Conservation (phyloP, 2,797 vertebrate genomes). For the Odontamblyopus lacepedii region DNA sequence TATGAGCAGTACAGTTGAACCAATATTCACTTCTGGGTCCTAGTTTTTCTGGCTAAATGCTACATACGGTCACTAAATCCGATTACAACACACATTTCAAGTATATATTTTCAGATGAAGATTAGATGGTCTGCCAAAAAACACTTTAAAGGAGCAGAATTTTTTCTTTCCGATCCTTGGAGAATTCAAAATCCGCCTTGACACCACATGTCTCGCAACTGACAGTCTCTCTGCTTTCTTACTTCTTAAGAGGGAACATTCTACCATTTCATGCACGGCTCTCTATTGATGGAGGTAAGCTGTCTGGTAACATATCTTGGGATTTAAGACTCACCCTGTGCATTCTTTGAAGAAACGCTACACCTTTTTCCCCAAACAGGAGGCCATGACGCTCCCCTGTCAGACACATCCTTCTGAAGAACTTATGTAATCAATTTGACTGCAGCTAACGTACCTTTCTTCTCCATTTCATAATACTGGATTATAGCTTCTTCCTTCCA, state of each 20-base stretch:
- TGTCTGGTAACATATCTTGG: slow-evolving; percentile 23
- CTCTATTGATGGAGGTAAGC: slow-evolving; percentile 35
- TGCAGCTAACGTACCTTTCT: slow-evolving; percentile 9
- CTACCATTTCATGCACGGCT: slow-evolving; percentile 27
- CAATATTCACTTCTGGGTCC: not conserved
- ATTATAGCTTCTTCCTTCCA: slow-evolving; percentile 2
- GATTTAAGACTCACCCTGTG: slow-evolving; percentile 23
- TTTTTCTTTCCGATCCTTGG: slow-evolving; percentile 20
- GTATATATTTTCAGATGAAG: slow-evolving; percentile 18
- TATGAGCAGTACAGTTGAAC: not conserved
- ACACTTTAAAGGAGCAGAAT: slow-evolving; percentile 5
- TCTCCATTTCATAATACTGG: not conserved
- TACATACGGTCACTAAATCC: slow-evolving; percentile 33
- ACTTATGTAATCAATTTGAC: slow-evolving; percentile 24
- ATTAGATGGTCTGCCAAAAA: slow-evolving; percentile 27
- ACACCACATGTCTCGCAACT: slow-evolving; percentile 38
- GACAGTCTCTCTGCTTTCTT: slow-evolving; percentile 29
- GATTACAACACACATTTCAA: slow-evolving; percentile 17
- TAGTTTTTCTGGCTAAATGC: slow-evolving; percentile 5
- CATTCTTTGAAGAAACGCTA: slow-evolving; percentile 34
- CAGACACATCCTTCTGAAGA: slow-evolving; percentile 1
- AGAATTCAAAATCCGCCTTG: slow-evolving; percentile 44
- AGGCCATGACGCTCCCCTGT: slow-evolving; percentile 4
- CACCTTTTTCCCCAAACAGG: not conserved
- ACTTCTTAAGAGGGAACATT: slow-evolving; percentile 28